These are phyloP conservation scores for Pyrochroa serraticornis DNA, from an alignment of 2,888 invertebrate species.

Conservation along the genomic window DNA sequence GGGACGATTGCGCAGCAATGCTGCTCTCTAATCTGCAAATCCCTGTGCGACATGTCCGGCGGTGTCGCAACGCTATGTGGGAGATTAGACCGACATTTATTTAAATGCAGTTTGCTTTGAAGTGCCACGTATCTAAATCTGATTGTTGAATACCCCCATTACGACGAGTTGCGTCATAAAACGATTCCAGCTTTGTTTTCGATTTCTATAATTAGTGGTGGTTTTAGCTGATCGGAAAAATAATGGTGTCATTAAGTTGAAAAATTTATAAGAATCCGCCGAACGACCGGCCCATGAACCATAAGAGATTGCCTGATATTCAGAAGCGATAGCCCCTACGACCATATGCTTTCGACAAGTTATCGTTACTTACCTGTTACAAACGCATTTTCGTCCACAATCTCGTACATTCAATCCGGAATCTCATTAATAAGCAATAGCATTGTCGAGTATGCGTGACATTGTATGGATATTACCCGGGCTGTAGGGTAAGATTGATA, in stretches of 20 bases:
- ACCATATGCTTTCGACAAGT: constrained; percentile 40
- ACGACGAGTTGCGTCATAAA: constrained; percentile 16
- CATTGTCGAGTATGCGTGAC: constrained; percentile 56
- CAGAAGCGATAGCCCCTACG: constrained; percentile 21
- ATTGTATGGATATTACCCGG: constrained; percentile 57
- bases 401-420: constrained; percentile 43
- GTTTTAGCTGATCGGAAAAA: constrained; percentile 14
- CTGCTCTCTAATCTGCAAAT: constrained; percentile 1
- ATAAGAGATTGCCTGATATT: constrained; percentile 24
- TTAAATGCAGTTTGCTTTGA: constrained; percentile 34
- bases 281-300: constrained; percentile 1
- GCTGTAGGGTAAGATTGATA: constrained; percentile 51
- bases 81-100: constrained; percentile 34
- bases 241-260: constrained; percentile 18
- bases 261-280: constrained; percentile 17
- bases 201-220: constrained; percentile 10
- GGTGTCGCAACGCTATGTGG: constrained; percentile 27
- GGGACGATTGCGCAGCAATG: neutral
- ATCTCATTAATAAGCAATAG: constrained; percentile 57
- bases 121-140: constrained; percentile 34
- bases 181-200: constrained; percentile 2
- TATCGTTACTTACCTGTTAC: constrained; percentile 41
- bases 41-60: constrained; percentile 14
- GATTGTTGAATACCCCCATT: constrained; percentile 35
- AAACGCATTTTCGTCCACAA: constrained; percentile 43